Evolutionary conservation across 2,113 vertebrate genomes (phyloP).

Genomic region (Copsychus sechellarum): DNA sequence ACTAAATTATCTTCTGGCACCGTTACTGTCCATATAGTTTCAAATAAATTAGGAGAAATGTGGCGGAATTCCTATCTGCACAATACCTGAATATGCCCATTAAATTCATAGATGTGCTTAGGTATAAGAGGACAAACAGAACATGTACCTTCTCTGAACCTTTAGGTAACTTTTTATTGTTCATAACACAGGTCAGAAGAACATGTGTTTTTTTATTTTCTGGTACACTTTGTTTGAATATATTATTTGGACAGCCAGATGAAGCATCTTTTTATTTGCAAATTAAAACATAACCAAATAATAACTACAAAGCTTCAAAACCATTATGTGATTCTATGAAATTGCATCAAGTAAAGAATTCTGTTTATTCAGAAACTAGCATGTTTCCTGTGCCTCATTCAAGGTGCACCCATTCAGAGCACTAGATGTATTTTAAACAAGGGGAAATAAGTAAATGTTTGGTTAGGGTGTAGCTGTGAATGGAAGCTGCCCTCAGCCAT

Average conservation of each 20-base stretch:
- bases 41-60: conserved; percentile 28
- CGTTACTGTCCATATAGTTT: not conserved
- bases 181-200: not conserved
- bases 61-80: not conserved
- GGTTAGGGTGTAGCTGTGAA: not conserved
- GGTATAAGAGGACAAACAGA: not conserved
- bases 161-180: not conserved
- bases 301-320: not conserved
- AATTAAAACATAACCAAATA: not conserved
- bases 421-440: not conserved
- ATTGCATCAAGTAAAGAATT: not conserved
- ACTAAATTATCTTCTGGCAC: conserved; percentile 62
- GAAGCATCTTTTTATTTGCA: not conserved
- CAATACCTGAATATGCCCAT: conserved; percentile 3
- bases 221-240: not conserved
- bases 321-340: not conserved
- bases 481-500: not conserved
- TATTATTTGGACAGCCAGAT: not conserved
- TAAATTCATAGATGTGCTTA: not conserved
- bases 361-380: not conserved
- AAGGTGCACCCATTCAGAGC: not conserved
- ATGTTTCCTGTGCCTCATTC: not conserved
- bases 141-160: not conserved
- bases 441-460: not conserved
- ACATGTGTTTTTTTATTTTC: not conserved